These are phyloP conservation scores for Lepisosteus osseus DNA, from an alignment of 2,113 vertebrate species.

Conservation along the genomic window DNA sequence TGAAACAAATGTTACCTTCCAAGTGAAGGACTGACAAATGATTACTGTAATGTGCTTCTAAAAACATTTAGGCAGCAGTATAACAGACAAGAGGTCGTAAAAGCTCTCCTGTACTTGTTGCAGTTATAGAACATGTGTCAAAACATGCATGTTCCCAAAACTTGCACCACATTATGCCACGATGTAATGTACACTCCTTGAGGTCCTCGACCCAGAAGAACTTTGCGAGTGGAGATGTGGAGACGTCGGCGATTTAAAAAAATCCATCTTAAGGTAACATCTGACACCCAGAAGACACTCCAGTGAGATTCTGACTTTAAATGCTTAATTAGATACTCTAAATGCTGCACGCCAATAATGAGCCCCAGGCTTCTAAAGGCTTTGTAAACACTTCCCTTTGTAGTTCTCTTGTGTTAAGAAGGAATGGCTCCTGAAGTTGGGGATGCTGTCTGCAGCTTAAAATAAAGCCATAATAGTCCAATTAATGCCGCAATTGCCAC, in stretches of 20 bases:
- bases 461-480: conserved; percentile 30
- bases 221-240: conserved; percentile 44
- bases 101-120: too few species aligned
- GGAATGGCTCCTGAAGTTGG: conserved; percentile 45
- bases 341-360: conserved; percentile 56
- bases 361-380: conserved; percentile 48
- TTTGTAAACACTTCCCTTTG: conserved; percentile 62
- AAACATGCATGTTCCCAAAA: too few species aligned
- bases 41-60: too few species aligned
- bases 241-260: conserved; percentile 39
- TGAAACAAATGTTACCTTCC: too few species aligned
- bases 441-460: conserved; percentile 42
- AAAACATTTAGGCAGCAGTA: too few species aligned
- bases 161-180: too few species aligned
- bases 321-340: conserved; percentile 58
- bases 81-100: too few species aligned
- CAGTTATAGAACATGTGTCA: too few species aligned
- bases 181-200: not conserved
- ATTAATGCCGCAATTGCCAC: conserved; percentile 46
- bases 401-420: conserved; percentile 54
- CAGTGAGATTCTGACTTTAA: conserved; percentile 55
- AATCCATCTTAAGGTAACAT: conserved; percentile 45
- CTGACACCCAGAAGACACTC: conserved; percentile 47
- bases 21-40: too few species aligned
- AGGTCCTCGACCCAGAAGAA: conserved; percentile 50